A percentile compares a stretch with the other conserved stretches of the same genome.
Evolutionary conservation across 2,888 invertebrate genomes (phyloP).

Genomic region (Amblyteles armatorius): DNA sequence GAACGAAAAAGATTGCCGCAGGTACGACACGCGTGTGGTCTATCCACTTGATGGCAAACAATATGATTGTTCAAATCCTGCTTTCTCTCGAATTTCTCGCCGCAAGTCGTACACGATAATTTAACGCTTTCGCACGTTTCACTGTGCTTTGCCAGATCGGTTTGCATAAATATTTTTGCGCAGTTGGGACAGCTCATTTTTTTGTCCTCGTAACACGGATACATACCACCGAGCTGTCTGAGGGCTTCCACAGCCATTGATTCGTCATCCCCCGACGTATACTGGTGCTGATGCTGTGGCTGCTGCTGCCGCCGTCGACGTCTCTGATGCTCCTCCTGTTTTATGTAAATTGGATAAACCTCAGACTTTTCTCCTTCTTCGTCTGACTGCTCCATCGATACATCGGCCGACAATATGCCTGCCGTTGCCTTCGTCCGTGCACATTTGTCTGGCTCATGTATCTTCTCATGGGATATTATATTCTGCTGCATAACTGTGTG

Average conservation of each 20-base stretch:
- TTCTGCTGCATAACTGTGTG: conserved; percentile 77
- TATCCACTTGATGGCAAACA: conserved; percentile 85
- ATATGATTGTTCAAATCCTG: conserved; percentile 85
- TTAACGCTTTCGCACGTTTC: conserved; percentile 73
- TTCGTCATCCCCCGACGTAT: conserved; percentile 82
- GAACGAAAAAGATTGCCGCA: conserved; percentile 83
- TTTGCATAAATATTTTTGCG: conserved; percentile 73
- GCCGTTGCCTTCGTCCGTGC: conserved; percentile 74
- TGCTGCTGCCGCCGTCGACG: neutral
- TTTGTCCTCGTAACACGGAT: conserved; percentile 80
- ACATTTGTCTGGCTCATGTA: conserved; percentile 79
- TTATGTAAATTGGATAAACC: conserved; percentile 79
- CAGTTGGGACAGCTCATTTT: conserved; percentile 78
- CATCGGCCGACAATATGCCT: conserved; percentile 67
- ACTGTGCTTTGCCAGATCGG: conserved; percentile 78
- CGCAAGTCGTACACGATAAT: conserved; percentile 80
- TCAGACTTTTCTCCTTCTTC: conserved; percentile 76
- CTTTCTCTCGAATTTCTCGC: conserved; percentile 84
- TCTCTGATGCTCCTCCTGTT: conserved; percentile 74
- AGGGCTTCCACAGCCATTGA: conserved; percentile 85
- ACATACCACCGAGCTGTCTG: conserved; percentile 84
- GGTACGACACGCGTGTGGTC: conserved; percentile 84
- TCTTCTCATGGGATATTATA: conserved; percentile 80
- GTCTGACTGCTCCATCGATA: conserved; percentile 74
- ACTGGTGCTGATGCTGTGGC: conserved; percentile 72